These are phyloP conservation scores for Ranitomeya imitator DNA, from an alignment of 2,113 vertebrate genomes.

Conservation along the genomic window DNA sequence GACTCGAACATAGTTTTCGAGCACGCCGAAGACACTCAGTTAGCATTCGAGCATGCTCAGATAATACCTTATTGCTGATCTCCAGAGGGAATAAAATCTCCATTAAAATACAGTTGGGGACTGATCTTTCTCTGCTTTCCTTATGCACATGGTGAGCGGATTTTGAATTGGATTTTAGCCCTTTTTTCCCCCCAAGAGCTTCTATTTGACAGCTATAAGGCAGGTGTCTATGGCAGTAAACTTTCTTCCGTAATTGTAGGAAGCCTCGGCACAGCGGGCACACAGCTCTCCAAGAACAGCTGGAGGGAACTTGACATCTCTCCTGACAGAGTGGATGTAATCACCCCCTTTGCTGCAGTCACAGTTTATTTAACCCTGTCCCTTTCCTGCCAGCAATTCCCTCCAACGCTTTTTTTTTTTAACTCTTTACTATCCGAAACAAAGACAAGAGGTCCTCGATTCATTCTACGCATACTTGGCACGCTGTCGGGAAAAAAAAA, in stretches of 20 bases:
- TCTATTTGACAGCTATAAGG: neutral
- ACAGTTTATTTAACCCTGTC: conserved; percentile 33
- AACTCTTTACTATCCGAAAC: neutral
- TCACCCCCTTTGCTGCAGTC: conserved; percentile 6
- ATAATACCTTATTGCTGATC: no score
- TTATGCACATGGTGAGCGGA: no score
- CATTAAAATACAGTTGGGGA: no score
- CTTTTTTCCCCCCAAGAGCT: neutral
- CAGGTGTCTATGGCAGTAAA: neutral
- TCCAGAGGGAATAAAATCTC: no score
- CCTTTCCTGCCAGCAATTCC: conserved; percentile 33
- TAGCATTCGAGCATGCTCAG: no score
- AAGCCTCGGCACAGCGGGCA: neutral
- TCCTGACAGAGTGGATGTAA: conserved; percentile 12
- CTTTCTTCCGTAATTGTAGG: neutral
- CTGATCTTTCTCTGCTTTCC: no score
- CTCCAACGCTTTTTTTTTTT: neutral
- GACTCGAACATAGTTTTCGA: no score
- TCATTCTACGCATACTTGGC: neutral
- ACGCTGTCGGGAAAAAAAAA: neutral
- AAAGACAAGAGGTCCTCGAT: neutral
- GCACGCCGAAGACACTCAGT: no score
- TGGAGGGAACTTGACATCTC: conserved; percentile 32
- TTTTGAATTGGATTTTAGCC: no score
- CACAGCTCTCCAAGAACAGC: conserved; percentile 19